Evolutionary conservation across 2,113 vertebrate genomes (phyloP), one percentile per base, ranked within the genome.

Genomic region (Dromas ardeola): DNA sequence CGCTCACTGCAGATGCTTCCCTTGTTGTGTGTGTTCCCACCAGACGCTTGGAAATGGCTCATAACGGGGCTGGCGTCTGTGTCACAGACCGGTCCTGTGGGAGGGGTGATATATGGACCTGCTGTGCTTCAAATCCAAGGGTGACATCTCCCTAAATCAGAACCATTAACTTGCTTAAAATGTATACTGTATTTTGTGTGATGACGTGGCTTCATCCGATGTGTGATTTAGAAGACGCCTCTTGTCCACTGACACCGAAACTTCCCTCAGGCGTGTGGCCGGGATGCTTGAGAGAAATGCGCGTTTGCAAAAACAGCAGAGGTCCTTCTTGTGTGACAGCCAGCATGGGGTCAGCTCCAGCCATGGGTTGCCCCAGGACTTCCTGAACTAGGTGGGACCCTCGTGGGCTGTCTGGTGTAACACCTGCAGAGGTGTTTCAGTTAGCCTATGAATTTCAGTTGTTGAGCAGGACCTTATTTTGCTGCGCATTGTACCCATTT

Each of bases 371-470:
- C 32, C 49, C 22, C 8, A 26, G 49, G 23, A 7, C 22, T 50
- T 55, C 16, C 13, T 65, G n/a, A 81, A 81, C 11, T 18, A 65
- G 19, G 10, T 25, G 34, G 29, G 45, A 76, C 26, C 15, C 29
- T 61, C 0, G 0, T 56, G 22, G 78, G 18, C 6, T 50, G 2
- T 40, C 47, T 69, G 32, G 11, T 0, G 0, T n/a, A n/a, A n/a
- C n/a, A n/a, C 36, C 43, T 59, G 19, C 14, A 45, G 43, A 42
- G 6, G 13, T 69, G 63, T 81, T 81, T 72, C 0, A 1, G 5
- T 85, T 71, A 26, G 1, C 0, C 27, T 13, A 5, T 36, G 45
- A 47, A 36, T 56, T 79, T 76, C 52, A 27, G 26, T 62, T 8
- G 10, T 11, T 58, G 32, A 9, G 3, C 14, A 65, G 40, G n/a